Conservation (phyloP, 2,888 invertebrate genomes). For the Elysia crispata region DNA sequence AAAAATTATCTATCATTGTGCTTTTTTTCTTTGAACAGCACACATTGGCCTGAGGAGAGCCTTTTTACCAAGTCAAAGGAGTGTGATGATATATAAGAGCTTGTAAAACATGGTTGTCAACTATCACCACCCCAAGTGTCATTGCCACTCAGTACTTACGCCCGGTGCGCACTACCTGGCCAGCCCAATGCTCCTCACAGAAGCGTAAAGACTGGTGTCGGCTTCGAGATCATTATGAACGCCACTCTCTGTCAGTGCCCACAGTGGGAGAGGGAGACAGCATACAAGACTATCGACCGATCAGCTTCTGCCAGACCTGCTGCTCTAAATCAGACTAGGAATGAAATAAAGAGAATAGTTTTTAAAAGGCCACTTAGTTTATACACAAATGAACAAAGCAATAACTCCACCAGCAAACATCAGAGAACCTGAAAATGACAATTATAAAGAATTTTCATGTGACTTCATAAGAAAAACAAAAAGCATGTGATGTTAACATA, state of each 20-base stretch:
- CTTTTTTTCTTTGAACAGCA: too few species aligned
- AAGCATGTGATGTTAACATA: neutral
- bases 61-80: too few species aligned
- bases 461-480: neutral
- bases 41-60: too few species aligned
- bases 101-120: too few species aligned
- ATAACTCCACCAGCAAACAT: neutral
- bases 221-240: slow-evolving; percentile 50
- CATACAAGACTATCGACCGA: slow-evolving; percentile 33
- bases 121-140: slow-evolving; percentile 42
- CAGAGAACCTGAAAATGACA: neutral
- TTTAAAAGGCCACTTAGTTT: neutral
- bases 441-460: neutral
- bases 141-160: slow-evolving; percentile 53
- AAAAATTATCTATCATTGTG: neutral
- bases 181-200: slow-evolving; percentile 40
- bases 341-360: slow-evolving; percentile 26
- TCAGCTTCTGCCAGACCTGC: slow-evolving; percentile 41
- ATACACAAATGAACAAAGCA: neutral
- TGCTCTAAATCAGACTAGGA: slow-evolving; percentile 40
- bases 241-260: slow-evolving; percentile 51
- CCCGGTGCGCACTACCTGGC: slow-evolving; percentile 50
- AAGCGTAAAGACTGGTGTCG: slow-evolving; percentile 42
- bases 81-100: too few species aligned
- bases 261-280: slow-evolving; percentile 35